phyloP scores from a whole-genome alignment of 2,113 vertebrate genomes.

The Bambusicola thoracicus region DNA sequence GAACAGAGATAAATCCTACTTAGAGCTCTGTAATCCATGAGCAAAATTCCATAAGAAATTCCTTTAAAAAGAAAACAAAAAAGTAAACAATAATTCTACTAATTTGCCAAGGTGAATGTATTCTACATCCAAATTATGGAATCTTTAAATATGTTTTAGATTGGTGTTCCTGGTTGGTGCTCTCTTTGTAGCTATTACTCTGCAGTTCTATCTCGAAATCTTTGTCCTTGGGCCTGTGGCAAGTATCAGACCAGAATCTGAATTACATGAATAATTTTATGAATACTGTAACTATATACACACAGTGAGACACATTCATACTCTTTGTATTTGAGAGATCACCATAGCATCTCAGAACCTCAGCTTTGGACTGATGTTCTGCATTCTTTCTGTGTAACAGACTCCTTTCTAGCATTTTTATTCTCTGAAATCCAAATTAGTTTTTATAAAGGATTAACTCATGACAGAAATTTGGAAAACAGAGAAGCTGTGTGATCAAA shows the following conservation, averaged over 20 bases:
- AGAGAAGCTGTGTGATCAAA: neutral
- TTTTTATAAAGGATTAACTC: neutral
- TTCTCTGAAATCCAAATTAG: neutral
- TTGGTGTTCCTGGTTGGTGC: neutral
- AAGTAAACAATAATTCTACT: neutral
- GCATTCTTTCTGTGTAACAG: neutral
- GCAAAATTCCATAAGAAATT: neutral
- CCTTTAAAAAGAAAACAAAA: neutral
- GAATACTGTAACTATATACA: neutral
- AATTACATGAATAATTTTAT: neutral
- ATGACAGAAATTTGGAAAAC: neutral
- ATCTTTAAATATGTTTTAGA: neutral
- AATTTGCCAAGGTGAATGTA: neutral
- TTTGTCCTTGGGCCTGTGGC: neutral
- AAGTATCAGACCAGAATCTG: neutral
- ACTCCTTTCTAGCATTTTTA: neutral
- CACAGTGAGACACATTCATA: neutral
- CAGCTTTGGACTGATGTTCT: neutral
- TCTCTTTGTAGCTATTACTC: neutral
- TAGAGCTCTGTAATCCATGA: neutral
- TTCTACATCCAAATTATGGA: fast-evolving
- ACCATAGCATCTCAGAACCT: neutral
- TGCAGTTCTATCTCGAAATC: neutral
- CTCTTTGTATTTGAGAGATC: neutral
- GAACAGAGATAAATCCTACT: neutral